Evolutionary conservation across 2,113 vertebrate species (phyloP).

Genomic region (Boulengeromyrus knoepffleri): DNA sequence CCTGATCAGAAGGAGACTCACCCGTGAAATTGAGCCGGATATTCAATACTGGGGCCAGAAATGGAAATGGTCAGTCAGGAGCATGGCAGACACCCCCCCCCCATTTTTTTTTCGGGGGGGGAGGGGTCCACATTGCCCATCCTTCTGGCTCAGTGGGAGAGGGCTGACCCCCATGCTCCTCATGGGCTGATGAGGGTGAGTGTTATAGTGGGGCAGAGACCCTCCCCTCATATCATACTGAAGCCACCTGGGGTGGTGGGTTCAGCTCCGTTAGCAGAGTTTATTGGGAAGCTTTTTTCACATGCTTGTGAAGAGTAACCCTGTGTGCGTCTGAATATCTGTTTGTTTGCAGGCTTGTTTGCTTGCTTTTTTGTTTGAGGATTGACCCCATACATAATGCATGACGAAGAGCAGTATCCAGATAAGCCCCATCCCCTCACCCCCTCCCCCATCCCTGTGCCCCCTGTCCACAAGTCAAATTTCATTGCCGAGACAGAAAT

Average conservation of each 20-base stretch:
- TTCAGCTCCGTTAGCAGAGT: not conserved
- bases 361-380: not conserved
- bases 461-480: not conserved
- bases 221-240: not conserved
- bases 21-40: constrained; percentile 32
- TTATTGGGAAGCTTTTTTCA: not conserved
- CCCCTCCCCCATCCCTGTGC: not conserved
- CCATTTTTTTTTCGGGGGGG: not conserved
- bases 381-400: not conserved
- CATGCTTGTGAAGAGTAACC: not conserved
- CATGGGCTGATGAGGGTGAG: constrained; percentile 54
- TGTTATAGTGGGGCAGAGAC: not conserved
- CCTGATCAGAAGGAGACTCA: constrained; percentile 32
- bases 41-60: not conserved
- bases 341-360: not conserved
- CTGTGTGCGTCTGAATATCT: constrained; percentile 16
- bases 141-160: constrained; percentile 32
- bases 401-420: not conserved
- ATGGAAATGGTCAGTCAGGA: not conserved
- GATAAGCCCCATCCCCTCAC: not conserved
- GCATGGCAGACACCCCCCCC: not conserved
- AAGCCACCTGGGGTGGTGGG: too few relatives aligned
- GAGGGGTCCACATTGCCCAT: constrained; percentile 22
- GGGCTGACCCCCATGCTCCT: constrained; percentile 39
- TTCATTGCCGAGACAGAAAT: not conserved